Evolutionary conservation across 1,140 invertebrate genomes (phyloP).

Genomic region (Euwallacea similis): DNA sequence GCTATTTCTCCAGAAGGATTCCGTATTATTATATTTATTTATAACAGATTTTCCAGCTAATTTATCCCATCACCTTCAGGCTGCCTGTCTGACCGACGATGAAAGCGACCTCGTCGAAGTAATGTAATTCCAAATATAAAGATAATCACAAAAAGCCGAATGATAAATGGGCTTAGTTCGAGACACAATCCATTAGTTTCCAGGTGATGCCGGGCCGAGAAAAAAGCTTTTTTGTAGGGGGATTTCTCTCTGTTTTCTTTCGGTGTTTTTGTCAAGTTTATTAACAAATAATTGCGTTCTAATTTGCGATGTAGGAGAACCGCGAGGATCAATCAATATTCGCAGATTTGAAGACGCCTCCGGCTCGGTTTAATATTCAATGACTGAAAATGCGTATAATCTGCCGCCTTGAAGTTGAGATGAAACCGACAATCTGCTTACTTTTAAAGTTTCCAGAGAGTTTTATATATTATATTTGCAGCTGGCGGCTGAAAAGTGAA

Average conservation of each 20-base stretch:
- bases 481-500: not conserved
- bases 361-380: constrained; percentile 1
- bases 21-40: not conserved
- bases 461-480: constrained; percentile 5
- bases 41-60: constrained; percentile 8
- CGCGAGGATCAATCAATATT: not conserved
- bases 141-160: constrained; percentile 24
- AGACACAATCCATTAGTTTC: constrained; percentile 28
- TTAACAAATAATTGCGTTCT: constrained; percentile 13
- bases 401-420: not conserved
- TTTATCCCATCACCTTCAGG: constrained; percentile 10
- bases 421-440: constrained; percentile 1
- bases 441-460: not conserved
- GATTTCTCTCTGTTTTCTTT: constrained; percentile 5
- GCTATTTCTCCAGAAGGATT: not conserved
- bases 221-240: constrained; percentile 11
- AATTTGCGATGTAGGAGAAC: not conserved
- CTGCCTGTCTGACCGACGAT: constrained; percentile 13
- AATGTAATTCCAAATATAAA: constrained; percentile 26
- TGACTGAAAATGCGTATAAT: not conserved
- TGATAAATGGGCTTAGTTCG: constrained; percentile 25
- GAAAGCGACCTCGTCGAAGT: constrained; percentile 16
- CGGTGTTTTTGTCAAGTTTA: constrained; percentile 7
- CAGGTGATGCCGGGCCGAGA: constrained; percentile 19
- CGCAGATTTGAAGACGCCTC: not conserved